Evolutionary conservation across 2,113 vertebrate species (phyloP).

Genomic region (Carettochelys insculpta): DNA sequence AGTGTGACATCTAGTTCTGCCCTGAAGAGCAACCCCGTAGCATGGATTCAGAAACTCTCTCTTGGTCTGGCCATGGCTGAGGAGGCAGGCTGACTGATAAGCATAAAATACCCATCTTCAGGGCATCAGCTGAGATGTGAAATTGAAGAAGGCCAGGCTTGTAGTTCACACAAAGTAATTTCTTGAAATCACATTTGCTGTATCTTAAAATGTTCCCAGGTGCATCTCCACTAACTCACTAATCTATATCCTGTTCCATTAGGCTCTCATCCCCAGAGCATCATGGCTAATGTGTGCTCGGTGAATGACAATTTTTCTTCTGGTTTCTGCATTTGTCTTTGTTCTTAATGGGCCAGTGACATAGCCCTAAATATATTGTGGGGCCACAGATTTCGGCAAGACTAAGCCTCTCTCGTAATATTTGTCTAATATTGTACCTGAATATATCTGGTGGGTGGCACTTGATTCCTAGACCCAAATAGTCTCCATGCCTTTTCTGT

Average conservation of each 20-base stretch:
- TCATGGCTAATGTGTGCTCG: too few species aligned
- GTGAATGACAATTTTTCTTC: too few species aligned
- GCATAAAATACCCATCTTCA: not conserved
- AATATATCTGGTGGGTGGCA: not conserved
- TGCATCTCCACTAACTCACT: too few species aligned
- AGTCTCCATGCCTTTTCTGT: not conserved
- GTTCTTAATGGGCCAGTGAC: too few species aligned
- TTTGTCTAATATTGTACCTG: not conserved
- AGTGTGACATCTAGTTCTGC: not conserved
- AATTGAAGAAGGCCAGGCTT: not conserved
- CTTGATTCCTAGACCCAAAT: not conserved
- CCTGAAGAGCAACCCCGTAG: not conserved
- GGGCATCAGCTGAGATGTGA: not conserved
- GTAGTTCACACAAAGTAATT: not conserved
- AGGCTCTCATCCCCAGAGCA: too few species aligned
- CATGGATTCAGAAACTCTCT: not conserved
- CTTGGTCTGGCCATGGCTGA: not conserved
- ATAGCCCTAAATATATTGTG: too few species aligned
- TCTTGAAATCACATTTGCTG: too few species aligned
- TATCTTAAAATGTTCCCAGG: too few species aligned
- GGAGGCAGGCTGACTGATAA: not conserved
- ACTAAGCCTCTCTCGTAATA: not conserved
- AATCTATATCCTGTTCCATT: too few species aligned
- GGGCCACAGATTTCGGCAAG: too few species aligned
- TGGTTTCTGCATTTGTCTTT: too few species aligned